Percentiles rank a stretch among this genome's conserved stretches.
Conservation (phyloP, 2,888 invertebrate genomes). For the Micoletzkya japonica region DNA sequence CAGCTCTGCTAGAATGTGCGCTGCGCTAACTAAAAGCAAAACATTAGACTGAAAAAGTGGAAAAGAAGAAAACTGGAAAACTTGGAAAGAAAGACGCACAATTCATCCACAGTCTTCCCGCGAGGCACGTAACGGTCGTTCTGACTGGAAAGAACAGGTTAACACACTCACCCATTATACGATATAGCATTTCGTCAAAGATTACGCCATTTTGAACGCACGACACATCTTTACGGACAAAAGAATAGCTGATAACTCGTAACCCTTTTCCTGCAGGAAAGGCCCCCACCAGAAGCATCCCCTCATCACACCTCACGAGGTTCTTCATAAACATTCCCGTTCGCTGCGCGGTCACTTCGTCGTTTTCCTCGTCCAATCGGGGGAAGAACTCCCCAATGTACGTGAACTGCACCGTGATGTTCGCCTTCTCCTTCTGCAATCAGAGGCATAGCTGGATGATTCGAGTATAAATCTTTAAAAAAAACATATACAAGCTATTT, state of each 20-base stretch:
- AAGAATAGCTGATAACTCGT: background rate
- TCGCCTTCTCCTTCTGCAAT: background rate
- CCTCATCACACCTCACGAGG: background rate
- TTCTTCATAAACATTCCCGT: slow-evolving; percentile 7
- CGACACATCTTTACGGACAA: too few species aligned
- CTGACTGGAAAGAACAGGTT: slow-evolving; percentile 5
- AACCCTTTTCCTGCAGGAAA: background rate
- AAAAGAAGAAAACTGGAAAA: background rate
- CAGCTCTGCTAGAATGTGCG: background rate
- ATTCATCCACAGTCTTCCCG: background rate
- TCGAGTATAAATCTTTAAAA: too few species aligned
- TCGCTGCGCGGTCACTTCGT: background rate
- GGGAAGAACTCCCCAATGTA: background rate
- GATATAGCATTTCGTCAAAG: background rate
- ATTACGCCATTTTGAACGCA: background rate
- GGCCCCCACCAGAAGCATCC: background rate
- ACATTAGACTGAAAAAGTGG: background rate
- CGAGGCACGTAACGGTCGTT: background rate
- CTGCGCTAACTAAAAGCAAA: background rate
- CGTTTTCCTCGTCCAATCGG: background rate
- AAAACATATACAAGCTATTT: too few species aligned
- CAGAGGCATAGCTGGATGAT: too few species aligned
- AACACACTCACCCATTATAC: background rate
- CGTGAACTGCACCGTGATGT: background rate
- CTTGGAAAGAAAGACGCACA: background rate